Percentiles rank a stretch among this genome's conserved stretches.
phyloP scores from a whole-genome alignment of 2,888 invertebrate species.

The Aelia acuminata region DNA sequence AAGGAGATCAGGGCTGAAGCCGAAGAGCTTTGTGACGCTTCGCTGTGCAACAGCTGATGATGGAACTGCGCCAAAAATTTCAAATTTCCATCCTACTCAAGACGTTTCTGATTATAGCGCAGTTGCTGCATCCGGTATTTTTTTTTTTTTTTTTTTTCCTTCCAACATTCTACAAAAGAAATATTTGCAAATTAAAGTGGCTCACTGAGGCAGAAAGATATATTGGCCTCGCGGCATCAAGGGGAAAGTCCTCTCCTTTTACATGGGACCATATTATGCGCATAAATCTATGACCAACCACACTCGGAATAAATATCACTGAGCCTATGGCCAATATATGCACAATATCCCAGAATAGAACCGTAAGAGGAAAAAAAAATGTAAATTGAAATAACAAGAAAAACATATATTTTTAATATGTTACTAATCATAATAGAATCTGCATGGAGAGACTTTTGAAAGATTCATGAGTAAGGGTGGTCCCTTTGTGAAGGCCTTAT shows the following conservation, averaged over 20 bases:
- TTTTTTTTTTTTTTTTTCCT: not conserved
- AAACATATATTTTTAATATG: constrained; percentile 12
- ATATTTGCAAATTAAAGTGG: constrained; percentile 29
- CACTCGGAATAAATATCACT: constrained; percentile 20
- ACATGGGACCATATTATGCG: constrained; percentile 24
- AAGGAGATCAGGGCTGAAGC: not conserved
- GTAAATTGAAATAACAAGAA: not conserved
- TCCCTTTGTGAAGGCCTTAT: constrained; percentile 29
- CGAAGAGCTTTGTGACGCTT: not conserved
- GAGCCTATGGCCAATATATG: not conserved
- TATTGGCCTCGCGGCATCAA: not conserved
- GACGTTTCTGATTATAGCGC: not conserved
- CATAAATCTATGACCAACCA: constrained; percentile 29
- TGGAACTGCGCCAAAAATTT: not conserved
- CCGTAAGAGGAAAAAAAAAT: not conserved
- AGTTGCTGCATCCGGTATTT: not conserved
- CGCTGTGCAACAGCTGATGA: not conserved
- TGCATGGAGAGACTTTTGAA: not conserved
- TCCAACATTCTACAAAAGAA: not conserved
- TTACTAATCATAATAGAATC: constrained; percentile 33
- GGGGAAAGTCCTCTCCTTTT: constrained; percentile 3
- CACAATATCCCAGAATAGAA: not conserved
- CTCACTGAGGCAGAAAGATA: not conserved
- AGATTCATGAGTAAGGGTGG: constrained; percentile 14
- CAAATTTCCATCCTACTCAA: not conserved